A percentile compares a stretch with the other conserved stretches of the same genome.
phyloP scores from a whole-genome alignment of 2,797 vertebrate genomes.

The Knipowitschia caucasica region DNA sequence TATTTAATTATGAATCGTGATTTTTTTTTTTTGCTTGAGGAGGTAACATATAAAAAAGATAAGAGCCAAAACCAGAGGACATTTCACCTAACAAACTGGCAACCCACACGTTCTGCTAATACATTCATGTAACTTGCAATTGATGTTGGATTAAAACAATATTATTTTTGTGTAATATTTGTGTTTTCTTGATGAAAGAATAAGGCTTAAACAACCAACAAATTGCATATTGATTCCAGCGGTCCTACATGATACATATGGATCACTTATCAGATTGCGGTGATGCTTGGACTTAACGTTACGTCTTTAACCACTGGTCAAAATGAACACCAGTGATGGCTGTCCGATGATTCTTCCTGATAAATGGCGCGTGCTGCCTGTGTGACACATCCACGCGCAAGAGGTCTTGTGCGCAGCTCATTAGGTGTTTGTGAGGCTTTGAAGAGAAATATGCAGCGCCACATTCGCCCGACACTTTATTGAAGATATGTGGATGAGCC shows the following conservation, averaged over 20 bases:
- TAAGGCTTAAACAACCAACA: not conserved
- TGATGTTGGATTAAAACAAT: too few relatives aligned
- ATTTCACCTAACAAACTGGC: too few relatives aligned
- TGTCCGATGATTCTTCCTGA: conserved; percentile 9
- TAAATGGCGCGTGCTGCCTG: conserved; percentile 12
- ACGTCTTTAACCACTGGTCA: conserved; percentile 16
- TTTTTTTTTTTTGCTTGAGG: too few relatives aligned
- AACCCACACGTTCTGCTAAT: too few relatives aligned
- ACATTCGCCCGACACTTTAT: conserved; percentile 87
- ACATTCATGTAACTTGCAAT: too few relatives aligned
- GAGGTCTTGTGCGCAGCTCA: conserved; percentile 22
- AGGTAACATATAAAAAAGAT: too few relatives aligned
- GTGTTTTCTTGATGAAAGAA: not conserved
- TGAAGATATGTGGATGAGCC: conserved; percentile 94
- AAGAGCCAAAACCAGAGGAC: too few relatives aligned
- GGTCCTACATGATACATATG: not conserved
- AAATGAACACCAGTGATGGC: not conserved
- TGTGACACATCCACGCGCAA: conserved; percentile 3
- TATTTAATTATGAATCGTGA: not conserved
- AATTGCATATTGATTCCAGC: not conserved
- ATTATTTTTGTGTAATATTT: too few relatives aligned
- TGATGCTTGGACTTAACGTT: not conserved
- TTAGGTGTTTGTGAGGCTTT: conserved; percentile 83
- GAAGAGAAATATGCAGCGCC: conserved; percentile 87
- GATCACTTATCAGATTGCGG: not conserved